Conservation (phyloP, 2,888 invertebrate genomes). For the Agelastica alni region DNA sequence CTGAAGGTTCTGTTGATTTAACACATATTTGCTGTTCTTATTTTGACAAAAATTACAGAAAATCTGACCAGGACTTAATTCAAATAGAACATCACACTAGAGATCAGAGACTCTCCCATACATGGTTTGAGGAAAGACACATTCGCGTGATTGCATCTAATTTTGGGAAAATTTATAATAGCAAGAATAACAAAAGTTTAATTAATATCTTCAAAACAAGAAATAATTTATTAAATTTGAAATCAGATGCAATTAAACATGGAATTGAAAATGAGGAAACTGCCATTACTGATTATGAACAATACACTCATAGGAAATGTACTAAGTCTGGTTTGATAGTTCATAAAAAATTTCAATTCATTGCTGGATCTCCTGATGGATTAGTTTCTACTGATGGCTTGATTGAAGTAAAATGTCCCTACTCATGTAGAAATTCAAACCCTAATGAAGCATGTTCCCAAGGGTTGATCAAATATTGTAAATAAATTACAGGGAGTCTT, state of each 20-base stretch:
- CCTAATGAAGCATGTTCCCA: neutral
- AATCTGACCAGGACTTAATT: neutral
- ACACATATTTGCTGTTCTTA: neutral
- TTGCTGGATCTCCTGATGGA: conserved; percentile 21
- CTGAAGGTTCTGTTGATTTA: neutral
- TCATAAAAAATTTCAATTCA: conserved; percentile 3
- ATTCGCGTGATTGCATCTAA: conserved; percentile 4
- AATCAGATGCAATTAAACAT: conserved; percentile 3
- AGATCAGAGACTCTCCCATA: neutral
- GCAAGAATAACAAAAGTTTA: neutral
- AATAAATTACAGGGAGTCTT: no score
- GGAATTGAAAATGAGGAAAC: conserved; percentile 1
- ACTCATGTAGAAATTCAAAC: neutral
- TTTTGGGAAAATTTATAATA: conserved; percentile 10
- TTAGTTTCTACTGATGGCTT: conserved; percentile 6
- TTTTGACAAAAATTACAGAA: neutral
- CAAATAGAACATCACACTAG: neutral
- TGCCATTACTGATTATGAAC: conserved; percentile 29
- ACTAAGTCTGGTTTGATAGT: neutral
- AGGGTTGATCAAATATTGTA: neutral
- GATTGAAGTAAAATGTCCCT: conserved; percentile 24
- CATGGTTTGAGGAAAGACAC: conserved; percentile 4
- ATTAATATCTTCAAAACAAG: neutral
- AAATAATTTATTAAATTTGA: neutral
- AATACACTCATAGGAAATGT: conserved; percentile 22